Percentiles rank a stretch among this genome's conserved stretches.
Evolutionary conservation across 2,888 invertebrate genomes (phyloP).

Genomic region (Argyresthia albistria): DNA sequence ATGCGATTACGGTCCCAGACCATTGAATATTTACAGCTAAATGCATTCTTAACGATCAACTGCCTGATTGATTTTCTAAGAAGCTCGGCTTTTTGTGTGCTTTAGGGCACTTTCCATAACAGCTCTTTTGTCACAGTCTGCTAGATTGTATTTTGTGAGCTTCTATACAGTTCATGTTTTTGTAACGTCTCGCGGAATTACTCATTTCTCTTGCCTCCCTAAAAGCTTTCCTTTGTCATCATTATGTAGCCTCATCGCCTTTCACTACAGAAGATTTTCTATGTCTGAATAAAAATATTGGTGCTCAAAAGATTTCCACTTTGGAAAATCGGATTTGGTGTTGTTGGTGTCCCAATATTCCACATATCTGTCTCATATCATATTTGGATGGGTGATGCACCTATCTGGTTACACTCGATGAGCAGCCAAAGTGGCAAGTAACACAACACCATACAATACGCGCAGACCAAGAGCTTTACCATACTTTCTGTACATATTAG

Average conservation of each 20-base stretch:
- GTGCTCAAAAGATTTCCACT: too few species aligned
- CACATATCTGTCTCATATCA: too few species aligned
- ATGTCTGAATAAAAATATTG: not conserved
- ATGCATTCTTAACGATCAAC: not conserved
- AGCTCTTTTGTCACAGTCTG: not conserved
- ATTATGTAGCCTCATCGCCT: not conserved
- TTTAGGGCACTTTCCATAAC: not conserved
- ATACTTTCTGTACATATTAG: too few species aligned
- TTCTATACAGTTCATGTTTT: not conserved
- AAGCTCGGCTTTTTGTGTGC: not conserved
- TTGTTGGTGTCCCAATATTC: too few species aligned
- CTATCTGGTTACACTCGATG: too few species aligned
- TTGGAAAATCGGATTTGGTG: too few species aligned
- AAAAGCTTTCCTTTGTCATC: slow-evolving; percentile 3
- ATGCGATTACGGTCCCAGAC: slow-evolving; percentile 17
- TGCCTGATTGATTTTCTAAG: not conserved
- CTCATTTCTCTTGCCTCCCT: not conserved
- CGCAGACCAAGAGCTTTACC: too few species aligned
- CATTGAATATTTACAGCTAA: not conserved
- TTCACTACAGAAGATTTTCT: slow-evolving; percentile 1
- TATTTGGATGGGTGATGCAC: too few species aligned
- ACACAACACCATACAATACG: too few species aligned
- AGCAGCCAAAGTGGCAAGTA: too few species aligned
- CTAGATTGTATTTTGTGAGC: not conserved
- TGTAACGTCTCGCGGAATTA: not conserved